phyloP scores from a whole-genome alignment of 2,888 invertebrate species.

The Drosophila nr. fundita region DNA sequence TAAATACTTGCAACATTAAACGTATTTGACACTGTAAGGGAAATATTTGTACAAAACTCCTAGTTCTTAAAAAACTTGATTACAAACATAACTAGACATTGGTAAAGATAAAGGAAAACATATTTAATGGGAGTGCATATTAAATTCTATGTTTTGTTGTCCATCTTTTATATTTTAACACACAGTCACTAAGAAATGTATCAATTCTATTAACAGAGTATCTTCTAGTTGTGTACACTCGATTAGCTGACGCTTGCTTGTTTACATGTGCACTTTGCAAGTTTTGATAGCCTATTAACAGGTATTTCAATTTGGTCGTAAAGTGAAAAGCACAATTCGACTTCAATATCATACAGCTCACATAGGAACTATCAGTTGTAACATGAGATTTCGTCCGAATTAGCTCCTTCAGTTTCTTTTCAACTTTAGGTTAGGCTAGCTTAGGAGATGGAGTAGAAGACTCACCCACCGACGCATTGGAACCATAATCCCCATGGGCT shows the following conservation, averaged over 20 bases:
- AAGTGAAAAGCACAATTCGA: neutral
- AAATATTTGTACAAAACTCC: neutral
- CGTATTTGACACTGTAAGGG: neutral
- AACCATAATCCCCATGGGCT: neutral
- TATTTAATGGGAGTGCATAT: neutral
- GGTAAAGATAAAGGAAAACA: neutral
- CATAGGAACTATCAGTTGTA: neutral
- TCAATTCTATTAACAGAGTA: neutral
- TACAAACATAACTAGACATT: neutral
- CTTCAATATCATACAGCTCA: neutral
- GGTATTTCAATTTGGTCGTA: neutral
- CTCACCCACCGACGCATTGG: neutral
- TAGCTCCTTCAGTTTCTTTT: no score
- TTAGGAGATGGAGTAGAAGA: neutral
- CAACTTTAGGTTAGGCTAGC: neutral
- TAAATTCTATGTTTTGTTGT: neutral
- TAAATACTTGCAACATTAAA: neutral
- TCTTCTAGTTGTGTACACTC: neutral
- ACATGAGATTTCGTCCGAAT: neutral
- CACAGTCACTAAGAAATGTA: neutral
- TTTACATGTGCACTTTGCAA: slow-evolving; percentile 25
- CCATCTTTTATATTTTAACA: neutral
- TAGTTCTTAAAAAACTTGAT: neutral
- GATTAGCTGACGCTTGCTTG: neutral
- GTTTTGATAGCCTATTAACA: neutral